Base-by-base conservation (phyloP, 2,888 invertebrate genomes). In the Polymixis lichenea region DNA sequence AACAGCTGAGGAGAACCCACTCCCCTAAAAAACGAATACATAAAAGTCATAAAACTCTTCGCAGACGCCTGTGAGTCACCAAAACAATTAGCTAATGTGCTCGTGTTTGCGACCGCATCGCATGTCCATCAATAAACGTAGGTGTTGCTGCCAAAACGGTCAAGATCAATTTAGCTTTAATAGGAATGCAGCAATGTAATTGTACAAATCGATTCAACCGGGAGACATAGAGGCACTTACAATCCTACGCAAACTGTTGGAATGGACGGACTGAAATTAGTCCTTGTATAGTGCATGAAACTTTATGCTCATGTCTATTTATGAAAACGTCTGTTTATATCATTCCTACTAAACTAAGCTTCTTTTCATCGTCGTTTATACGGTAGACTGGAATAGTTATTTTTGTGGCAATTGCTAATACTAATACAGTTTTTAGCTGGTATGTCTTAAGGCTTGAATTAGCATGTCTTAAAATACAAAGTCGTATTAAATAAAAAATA, bases 81-180 rank as follows among this genome's bases (percentile, higher is more conserved):
- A 19, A 58, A 68, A 75, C 72, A 84, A 78, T 85, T 82, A 84
- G 75, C 67, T 75, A 76, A 74, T 69, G 75, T 75, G 56, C 55
- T 66, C 72, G 65, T 80, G 73, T 84, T 85, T 82, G 82, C 75
- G 75, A 74, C 73, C 49, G 55, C 66, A 85, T 68, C 71, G 79
- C 75, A 74, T 72, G 62, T n/a, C 71, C 70, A 75, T 66, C 71
- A 72, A 85, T 76, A 77, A 73, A 83, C 76, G 83, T 85, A 77
- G 76, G 85, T 62, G 82, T 70, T 72, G 38, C 28, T 80, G 83
- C 83, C 86, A 85, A 85, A 85, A 83, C 77, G 80, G 83, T 77
- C 80, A 69, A 77, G 83, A 85, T 61, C 85, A 80, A 76, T 75
- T 83, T 71, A 61, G 58, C 61, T 75, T 75, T 80, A 72, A 75